Base-by-base conservation (phyloP, 2,113 vertebrate genomes). In the Clarias gariepinus region DNA sequence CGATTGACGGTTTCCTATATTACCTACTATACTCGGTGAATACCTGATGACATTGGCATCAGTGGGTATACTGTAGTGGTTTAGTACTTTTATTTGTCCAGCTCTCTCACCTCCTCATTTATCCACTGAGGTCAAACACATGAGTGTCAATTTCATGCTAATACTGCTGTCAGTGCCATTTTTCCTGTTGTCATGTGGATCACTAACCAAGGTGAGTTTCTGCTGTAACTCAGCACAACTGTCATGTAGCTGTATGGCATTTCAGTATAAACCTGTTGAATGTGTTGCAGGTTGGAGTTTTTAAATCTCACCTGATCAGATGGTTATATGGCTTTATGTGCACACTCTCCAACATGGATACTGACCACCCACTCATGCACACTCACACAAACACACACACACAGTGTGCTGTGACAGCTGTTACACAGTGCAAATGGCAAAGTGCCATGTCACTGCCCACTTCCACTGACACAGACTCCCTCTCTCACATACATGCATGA, bases 391-490 rank as follows among this genome's bases (percentile, higher is more conserved):
- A 76, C 53, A 84, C 47, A 73, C 19, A 73, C 19, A 85, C 5
- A 77, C 7, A 57, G 25, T 47, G 61, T 69, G 12, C 53, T 69
- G 12, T 41, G 18, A 52, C 74, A 85, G 74, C 84, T 78, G 73
- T 53, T 68, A 79, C 11, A 81, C 28, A 81, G 30, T 81, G 64
- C 53, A 86, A 81, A 86, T 86, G 85, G 85, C 85, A 81, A 73
- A 81, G 66, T 73, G 77, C 55, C 63, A 81, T 12, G 4, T 81
- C 77, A 58, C 84, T 85, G 84, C 13, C 71, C 84, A 81, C 78
- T 30, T 47, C 23, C 85, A 81, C 55, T 60, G 76, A 78, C 33
- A 53, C n/a, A 60, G 4, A 71, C 25, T 71, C 64, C n/a, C 41
- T 53, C 6, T 81, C 55, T 53, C 57, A 82, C 55, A 53, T 28